Evolutionary conservation across 2,888 invertebrate species (phyloP), one percentile per base, ranked within the genome.

Genomic region (Perizoma affinitatum): DNA sequence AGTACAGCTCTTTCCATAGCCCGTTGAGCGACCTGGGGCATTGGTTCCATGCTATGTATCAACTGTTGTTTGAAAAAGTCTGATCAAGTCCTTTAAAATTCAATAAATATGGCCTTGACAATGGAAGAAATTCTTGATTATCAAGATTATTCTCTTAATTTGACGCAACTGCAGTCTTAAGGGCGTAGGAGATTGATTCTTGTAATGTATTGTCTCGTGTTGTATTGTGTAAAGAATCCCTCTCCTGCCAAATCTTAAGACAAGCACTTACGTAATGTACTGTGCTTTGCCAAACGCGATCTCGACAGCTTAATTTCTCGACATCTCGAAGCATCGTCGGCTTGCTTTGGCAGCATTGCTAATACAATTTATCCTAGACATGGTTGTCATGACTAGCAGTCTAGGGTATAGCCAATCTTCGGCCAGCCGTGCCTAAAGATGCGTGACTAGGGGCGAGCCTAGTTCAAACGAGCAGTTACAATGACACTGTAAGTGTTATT

Each of bases 241-340:
- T 42, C 50, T 5, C n/a, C 50, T 50, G 41, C 7, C 7, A 38
- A 4, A 41, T 36, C 35, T 47, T 47, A 7, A 45, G 10, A 33
- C 22, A 45, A 34, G 45, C 34, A 22, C 22, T 22, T 22, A 22
- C 22, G 22, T 22, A 22, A 22, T 22, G 22, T 22, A 22, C 1
- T 22, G 22, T 22, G 22, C 22, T 22, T 22, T 22, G 22, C 22
- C 22, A 22, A 22, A 22, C 22, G 22, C 22, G 22, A 41, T 44
- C 43, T 10, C 55, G 40, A 48, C 55, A 55, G 55, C 49, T 55
- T 38, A 49, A 38, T 49, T 48, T 38, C n/a, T n/a, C n/a, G 10
- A 48, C 5, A 44, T 55, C 49, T 49, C 6, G 49, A 2, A 55
- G 55, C 48, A 55, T 55, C 44, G 45, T 44, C 44, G 3, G 5